Base-by-base conservation (phyloP, 2,797 vertebrate species). In the Gastrophryne carolinensis region DNA sequence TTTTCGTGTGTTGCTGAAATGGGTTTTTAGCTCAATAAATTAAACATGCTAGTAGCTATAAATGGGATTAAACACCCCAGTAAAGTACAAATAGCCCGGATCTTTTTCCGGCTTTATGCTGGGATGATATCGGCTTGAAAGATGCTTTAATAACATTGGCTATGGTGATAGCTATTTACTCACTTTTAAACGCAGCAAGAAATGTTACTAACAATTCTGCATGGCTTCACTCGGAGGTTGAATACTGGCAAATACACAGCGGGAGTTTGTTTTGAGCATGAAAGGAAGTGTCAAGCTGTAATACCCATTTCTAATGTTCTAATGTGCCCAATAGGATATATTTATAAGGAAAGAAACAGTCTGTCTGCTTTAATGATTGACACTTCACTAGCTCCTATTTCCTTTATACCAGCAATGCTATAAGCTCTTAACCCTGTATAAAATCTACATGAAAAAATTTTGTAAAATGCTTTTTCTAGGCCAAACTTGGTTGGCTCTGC, bases 131-230 rank as follows among this genome's bases (percentile, higher is more conserved):
- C 21, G 47, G 29, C 24, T 77, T 64, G 65, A 37, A 68, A 65
- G 60, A 65, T 58, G 41, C 50, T 50, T 70, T 77, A 71, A 77
- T 77, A 65, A 77, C 50, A 77, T 77, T 65, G 67, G 75, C 64
- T 52, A 71, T 26, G 35, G 57, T 50, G 61, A 63, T 58, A 60
- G 50, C 8, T 65, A 64, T 71, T 56, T 71, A 64, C 50, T 26
- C 12, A 49, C 67, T 26, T 11, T 63, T 70, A 58, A 72, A 47
- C 64, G 17, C 19, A 13, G 35, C 39, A 63, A 47, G 13, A 71
- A 23, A 63, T 71, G 66, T 15, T 54, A 30, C 65, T 41, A 63
- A 76, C 44, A 70, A 62, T 68, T 52, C 8, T 75, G 30, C 65
- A 75, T 27, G 44, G 17, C 69, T 62, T 74, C 44, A 12, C 54